Percentiles rank a stretch among this genome's conserved stretches.
These are phyloP conservation scores for Typhlichthys subterraneus DNA, from an alignment of 2,797 vertebrate species.

Conservation along the genomic window DNA sequence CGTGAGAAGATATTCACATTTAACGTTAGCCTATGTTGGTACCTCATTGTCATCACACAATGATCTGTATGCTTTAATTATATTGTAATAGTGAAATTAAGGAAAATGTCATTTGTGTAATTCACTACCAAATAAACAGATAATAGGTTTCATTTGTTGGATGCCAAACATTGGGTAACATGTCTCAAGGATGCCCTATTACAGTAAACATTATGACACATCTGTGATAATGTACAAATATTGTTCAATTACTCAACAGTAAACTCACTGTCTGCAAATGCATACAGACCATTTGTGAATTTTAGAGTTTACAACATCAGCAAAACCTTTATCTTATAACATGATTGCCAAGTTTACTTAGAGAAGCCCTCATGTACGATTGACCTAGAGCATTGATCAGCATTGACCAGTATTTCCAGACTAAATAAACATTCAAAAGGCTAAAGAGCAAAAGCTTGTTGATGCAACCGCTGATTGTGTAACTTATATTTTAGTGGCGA, in stretches of 20 bases:
- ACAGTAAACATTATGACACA: too few species aligned
- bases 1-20: too few species aligned
- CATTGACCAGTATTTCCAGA: slow-evolving; percentile 6
- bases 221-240: too few species aligned
- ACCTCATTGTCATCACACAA: not conserved
- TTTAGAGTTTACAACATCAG: not conserved
- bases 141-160: too few species aligned
- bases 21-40: too few species aligned
- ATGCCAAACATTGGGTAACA: too few species aligned
- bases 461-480: not conserved
- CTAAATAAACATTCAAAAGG: slow-evolving; percentile 5
- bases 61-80: not conserved
- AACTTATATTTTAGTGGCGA: not conserved
- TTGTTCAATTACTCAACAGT: too few species aligned
- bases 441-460: slow-evolving; percentile 1
- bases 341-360: slow-evolving; percentile 2
- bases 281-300: not conserved
- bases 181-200: too few species aligned
- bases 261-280: too few species aligned
- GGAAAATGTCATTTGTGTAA: too few species aligned
- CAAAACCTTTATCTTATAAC: not conserved
- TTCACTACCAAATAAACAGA: too few species aligned
- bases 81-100: too few species aligned
- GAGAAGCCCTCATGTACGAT: slow-evolving; percentile 3
- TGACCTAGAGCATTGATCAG: not conserved